phyloP scores from a whole-genome alignment of 2,797 vertebrate species.

The Chrysocyon brachyurus region DNA sequence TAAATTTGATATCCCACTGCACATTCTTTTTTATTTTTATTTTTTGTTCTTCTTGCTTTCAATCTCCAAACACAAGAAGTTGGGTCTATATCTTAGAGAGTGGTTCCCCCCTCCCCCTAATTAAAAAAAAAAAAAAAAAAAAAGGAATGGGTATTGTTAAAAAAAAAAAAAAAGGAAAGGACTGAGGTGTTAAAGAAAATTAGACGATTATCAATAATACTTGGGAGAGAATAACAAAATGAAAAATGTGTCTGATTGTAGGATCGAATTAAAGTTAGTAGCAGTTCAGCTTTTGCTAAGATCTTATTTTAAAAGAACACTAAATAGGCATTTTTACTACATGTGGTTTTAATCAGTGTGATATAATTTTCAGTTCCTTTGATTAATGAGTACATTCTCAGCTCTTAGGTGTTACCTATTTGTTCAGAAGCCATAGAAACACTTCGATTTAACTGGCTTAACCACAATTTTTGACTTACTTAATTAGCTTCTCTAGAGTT shows the following conservation, averaged over 20 bases:
- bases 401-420: conserved; percentile 81
- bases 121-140: background rate
- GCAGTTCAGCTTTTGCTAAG: conserved; percentile 52
- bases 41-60: background rate
- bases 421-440: conserved; percentile 84
- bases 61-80: background rate
- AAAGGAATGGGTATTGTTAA: background rate
- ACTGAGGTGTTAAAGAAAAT: conserved; percentile 34
- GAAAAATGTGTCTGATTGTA: conserved; percentile 21
- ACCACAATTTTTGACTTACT: conserved; percentile 87
- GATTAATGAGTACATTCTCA: conserved; percentile 82
- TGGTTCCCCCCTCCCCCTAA: background rate
- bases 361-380: conserved; percentile 82
- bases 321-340: conserved; percentile 71
- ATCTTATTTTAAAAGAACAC: conserved; percentile 74
- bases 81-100: background rate
- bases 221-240: conserved; percentile 43
- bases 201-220: conserved; percentile 59
- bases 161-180: background rate
- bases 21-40: background rate
- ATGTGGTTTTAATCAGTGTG: conserved; percentile 69
- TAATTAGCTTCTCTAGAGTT: conserved; percentile 88
- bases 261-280: conserved; percentile 63
- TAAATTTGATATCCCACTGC: background rate
- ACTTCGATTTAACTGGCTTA: conserved; percentile 85